Base-by-base conservation (phyloP, 2,113 vertebrate genomes). In the Myxocyprinus asiaticus region DNA sequence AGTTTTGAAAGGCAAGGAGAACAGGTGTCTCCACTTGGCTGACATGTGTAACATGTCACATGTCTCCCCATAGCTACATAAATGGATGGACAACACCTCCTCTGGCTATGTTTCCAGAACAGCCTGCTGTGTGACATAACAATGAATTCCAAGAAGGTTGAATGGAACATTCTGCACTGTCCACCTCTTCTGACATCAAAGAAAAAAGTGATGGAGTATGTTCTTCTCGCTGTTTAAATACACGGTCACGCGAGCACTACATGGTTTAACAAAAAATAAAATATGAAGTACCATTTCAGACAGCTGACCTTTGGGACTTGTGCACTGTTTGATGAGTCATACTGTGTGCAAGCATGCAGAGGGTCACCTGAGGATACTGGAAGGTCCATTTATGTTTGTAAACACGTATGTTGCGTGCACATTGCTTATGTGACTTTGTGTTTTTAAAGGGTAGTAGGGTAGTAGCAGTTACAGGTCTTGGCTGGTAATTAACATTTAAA, bases 81-180 rank as follows among this genome's bases (percentile, higher is more conserved):
- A 33, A 33, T 3, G 22, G 1, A 33, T 33, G 62, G 12, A 55
- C 33, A 55, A 63, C 72, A 63, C 11, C 17, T 61, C 15, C n/a
- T 48, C 44, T 48, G 43, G 43, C 11, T 17, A 17, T 22, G 73
- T 76, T 64, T 76, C 11, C 7, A 50, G 4, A 64, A 43, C 8
- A 2, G 2, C 42, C 9, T 4, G n/a, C 9, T 22, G 70, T 10
- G 9, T 75, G 72, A 64, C 47, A 22, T 53, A n/a, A n/a, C 59
- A 42, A 10, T 10, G 7, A 9, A 43, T 76, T 76, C 33, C 1
- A 0, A 65, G 62, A 65, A 76, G 61, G 11, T 43, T 55, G 5
- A 64, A 51, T 65, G 61, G 73, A 65, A 76, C 61, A 76, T 76
- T 76, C 22, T 65, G 61, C 47, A 10, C 70, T 17, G 55, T 72